Percentiles rank a stretch among this genome's conserved stretches.
These are phyloP conservation scores for Eulemur rubriventer DNA, from an alignment of 2,797 vertebrate species.

Conservation along the genomic window DNA sequence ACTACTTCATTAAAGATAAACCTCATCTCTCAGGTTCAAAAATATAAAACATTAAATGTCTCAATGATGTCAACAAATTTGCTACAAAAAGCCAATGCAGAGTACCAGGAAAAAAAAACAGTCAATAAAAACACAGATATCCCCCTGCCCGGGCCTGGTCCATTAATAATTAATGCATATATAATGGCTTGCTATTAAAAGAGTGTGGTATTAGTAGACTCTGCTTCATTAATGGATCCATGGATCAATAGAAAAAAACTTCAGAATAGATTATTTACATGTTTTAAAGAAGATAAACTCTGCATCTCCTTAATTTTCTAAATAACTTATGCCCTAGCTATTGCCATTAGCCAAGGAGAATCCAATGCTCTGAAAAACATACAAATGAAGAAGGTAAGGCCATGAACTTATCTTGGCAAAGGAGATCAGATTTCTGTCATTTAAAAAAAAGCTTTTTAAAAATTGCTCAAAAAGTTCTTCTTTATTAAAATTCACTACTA, in stretches of 20 bases:
- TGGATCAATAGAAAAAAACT: not conserved
- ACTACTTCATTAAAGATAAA: not conserved
- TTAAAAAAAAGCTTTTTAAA: not conserved
- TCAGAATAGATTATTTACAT: not conserved
- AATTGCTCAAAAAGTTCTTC: not conserved
- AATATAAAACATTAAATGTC: not conserved
- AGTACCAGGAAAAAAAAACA: not conserved
- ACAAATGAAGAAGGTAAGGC: not conserved
- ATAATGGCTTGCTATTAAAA: not conserved
- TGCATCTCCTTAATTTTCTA: not conserved
- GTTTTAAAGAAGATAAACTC: slow-evolving; percentile 16
- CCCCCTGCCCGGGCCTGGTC: not conserved
- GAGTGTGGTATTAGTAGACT: not conserved
- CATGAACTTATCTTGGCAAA: not conserved
- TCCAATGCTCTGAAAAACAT: slow-evolving; percentile 9
- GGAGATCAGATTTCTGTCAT: not conserved
- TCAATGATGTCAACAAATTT: not conserved
- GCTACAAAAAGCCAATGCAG: not conserved
- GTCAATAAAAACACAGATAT: not conserved
- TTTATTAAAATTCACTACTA: not conserved
- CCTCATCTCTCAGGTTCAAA: not conserved
- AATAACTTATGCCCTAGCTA: not conserved
- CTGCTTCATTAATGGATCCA: not conserved
- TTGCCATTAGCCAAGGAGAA: not conserved
- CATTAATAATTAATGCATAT: not conserved